Conservation (phyloP, 2,113 vertebrate species). For the Ciconia boyciana region DNA sequence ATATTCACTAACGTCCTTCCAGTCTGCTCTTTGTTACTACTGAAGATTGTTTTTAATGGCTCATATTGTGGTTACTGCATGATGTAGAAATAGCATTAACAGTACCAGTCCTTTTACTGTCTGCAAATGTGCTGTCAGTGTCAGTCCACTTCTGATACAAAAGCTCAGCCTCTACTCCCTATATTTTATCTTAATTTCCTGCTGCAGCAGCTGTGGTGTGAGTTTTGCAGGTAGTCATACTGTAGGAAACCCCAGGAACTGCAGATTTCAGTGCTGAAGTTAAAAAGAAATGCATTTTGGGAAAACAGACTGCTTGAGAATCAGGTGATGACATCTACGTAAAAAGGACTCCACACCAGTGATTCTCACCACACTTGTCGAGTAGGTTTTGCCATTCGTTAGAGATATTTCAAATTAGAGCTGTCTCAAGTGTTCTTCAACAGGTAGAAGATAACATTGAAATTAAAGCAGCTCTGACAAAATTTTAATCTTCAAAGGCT, state of each 20-base stretch:
- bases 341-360: background rate
- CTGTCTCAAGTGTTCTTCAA: background rate
- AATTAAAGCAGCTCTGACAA: background rate
- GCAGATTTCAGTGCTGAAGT: background rate
- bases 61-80: background rate
- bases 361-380: background rate
- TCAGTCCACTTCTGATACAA: background rate
- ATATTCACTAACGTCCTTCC: background rate
- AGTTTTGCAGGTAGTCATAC: background rate
- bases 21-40: background rate
- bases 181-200: background rate
- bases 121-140: background rate
- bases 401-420: background rate
- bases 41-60: background rate
- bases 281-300: background rate
- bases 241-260: background rate
- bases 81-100: background rate
- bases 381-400: background rate
- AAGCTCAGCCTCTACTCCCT: background rate
- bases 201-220: background rate
- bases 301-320: background rate
- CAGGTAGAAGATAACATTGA: background rate
- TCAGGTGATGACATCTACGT: fast-evolving
- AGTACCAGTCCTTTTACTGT: background rate
- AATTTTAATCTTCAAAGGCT: background rate